Percentiles rank a stretch among this genome's conserved stretches.
Evolutionary conservation across 1,140 invertebrate species (phyloP).

Genomic region (Cherax quadricarinatus): DNA sequence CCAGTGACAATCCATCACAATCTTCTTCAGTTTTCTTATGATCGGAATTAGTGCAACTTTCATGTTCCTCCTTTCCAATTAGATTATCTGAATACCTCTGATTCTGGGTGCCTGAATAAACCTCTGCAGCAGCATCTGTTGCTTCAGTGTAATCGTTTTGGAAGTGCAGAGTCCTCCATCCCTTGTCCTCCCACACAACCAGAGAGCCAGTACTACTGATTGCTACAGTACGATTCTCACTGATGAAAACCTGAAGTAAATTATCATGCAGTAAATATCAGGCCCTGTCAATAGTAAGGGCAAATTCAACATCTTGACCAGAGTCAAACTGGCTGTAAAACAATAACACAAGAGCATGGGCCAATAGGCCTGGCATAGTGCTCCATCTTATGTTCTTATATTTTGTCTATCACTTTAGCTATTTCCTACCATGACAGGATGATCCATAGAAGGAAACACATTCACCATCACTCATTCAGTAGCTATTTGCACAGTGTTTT

Average conservation of each 20-base stretch:
- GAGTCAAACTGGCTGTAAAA: too few relatives aligned
- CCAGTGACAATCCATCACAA: too few relatives aligned
- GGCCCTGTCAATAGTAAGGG: too few relatives aligned
- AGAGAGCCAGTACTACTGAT: slow-evolving; percentile 37
- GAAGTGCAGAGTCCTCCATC: slow-evolving; percentile 44
- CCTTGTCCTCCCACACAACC: slow-evolving; percentile 26
- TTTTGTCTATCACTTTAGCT: too few relatives aligned
- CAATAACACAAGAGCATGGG: too few relatives aligned
- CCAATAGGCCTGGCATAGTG: too few relatives aligned
- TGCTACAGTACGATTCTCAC: slow-evolving; percentile 49
- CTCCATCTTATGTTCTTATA: too few relatives aligned
- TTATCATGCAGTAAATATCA: background rate
- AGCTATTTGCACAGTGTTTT: too few relatives aligned
- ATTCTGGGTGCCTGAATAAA: background rate
- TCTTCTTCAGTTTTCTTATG: background rate
- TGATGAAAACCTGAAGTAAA: slow-evolving; percentile 34
- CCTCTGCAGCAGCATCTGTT: background rate
- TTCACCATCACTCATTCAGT: too few relatives aligned
- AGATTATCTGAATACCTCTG: background rate
- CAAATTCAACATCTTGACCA: too few relatives aligned
- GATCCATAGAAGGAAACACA: too few relatives aligned
- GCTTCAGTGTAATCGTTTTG: background rate
- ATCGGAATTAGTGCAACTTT: background rate
- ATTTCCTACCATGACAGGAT: too few relatives aligned
- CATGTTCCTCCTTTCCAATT: background rate